Conservation (phyloP, 2,888 invertebrate genomes). For the Protodeltote pygarga region DNA sequence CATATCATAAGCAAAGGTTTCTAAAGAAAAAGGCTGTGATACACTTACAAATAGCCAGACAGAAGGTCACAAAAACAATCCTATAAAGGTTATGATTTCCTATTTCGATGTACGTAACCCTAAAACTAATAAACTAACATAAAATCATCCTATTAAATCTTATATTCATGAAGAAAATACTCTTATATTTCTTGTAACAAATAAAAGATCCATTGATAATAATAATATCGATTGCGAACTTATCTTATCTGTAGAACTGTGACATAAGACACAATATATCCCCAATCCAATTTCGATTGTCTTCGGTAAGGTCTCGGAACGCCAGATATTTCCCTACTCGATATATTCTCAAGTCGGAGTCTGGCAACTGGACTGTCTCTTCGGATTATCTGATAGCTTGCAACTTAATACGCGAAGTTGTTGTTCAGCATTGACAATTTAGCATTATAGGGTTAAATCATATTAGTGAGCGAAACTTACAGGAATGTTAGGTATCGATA, state of each 20-base stretch:
- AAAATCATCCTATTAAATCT: constrained; percentile 2
- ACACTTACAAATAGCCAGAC: no score
- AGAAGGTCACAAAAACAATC: no score
- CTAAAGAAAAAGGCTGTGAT: no score
- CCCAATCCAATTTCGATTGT: constrained; percentile 53
- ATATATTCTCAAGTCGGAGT: constrained; percentile 49
- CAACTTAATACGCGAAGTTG: constrained; percentile 34
- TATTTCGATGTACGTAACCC: no score
- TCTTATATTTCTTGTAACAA: constrained; percentile 11
- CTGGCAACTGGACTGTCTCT: constrained; percentile 38
- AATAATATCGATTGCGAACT: constrained; percentile 30
- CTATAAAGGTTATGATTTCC: no score
- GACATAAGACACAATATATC: constrained; percentile 47
- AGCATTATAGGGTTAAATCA: no score
- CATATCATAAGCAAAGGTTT: no score
- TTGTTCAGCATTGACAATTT: constrained; percentile 19
- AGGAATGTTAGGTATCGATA: no score
- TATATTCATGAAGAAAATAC: constrained; percentile 5
- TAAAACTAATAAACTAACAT: background rate
- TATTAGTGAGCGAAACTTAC: no score
- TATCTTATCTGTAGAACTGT: constrained; percentile 22
- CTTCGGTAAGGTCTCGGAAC: constrained; percentile 44
- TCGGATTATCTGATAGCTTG: constrained; percentile 45
- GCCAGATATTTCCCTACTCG: constrained; percentile 54
- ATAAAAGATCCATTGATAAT: constrained; percentile 24